Conservation (phyloP, 2,888 invertebrate species). For the Lasius fuliginosus region DNA sequence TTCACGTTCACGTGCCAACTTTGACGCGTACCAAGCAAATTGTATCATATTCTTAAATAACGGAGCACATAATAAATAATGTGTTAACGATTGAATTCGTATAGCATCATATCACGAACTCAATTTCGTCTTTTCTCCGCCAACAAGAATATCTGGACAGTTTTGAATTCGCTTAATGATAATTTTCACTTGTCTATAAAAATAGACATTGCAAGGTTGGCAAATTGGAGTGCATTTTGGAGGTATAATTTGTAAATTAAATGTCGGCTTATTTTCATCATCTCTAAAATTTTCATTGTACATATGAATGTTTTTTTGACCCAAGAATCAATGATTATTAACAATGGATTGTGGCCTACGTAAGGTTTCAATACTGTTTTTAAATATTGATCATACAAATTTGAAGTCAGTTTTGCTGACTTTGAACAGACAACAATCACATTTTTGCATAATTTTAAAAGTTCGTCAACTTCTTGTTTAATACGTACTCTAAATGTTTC, state of each 20-base stretch:
- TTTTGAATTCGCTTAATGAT: slow-evolving; percentile 24
- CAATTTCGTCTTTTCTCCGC: too few relatives aligned
- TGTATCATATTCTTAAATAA: neutral
- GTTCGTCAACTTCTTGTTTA: slow-evolving; percentile 48
- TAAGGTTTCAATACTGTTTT: slow-evolving; percentile 59
- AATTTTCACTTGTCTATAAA: slow-evolving; percentile 22
- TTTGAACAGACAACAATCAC: slow-evolving; percentile 61
- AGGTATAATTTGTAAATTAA: slow-evolving; percentile 32
- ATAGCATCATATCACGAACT: neutral
- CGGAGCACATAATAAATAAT: slow-evolving; percentile 2
- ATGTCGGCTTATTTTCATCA: slow-evolving; percentile 38
- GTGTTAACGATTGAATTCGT: neutral
- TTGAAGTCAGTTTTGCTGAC: slow-evolving; percentile 66
- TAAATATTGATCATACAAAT: slow-evolving; percentile 60
- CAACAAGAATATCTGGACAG: neutral
- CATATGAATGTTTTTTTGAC: slow-evolving; percentile 28
- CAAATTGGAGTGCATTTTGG: neutral
- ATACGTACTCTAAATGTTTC: slow-evolving; percentile 31
- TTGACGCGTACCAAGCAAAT: neutral
- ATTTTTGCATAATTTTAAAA: slow-evolving; percentile 51
- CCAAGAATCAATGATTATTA: slow-evolving; percentile 68
- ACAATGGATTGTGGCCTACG: slow-evolving; percentile 61
- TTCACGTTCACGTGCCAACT: neutral
- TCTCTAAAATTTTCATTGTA: slow-evolving; percentile 61
- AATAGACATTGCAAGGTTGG: slow-evolving; percentile 6